Conservation (phyloP, 2,888 invertebrate species). For the Seira ritae region DNA sequence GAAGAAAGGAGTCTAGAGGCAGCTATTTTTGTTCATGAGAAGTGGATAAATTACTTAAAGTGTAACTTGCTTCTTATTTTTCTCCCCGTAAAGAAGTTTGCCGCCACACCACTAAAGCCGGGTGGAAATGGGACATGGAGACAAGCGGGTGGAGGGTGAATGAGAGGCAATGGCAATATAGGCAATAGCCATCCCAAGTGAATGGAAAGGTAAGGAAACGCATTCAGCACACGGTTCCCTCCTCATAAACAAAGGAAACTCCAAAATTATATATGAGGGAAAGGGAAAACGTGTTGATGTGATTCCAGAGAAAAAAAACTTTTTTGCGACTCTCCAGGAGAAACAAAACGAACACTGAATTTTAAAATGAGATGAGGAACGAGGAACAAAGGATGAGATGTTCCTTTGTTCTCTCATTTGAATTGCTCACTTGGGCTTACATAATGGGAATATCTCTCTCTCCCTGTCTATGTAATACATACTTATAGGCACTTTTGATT, state of each 20-base stretch:
- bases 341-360: neutral
- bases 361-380: neutral
- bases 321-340: constrained; percentile 2
- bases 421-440: constrained; percentile 11
- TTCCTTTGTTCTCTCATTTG: neutral
- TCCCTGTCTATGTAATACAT: too few relatives aligned
- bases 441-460: neutral
- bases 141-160: neutral
- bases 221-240: too few relatives aligned
- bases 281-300: constrained; percentile 9
- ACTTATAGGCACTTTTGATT: too few relatives aligned
- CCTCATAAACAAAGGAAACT: neutral
- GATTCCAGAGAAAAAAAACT: neutral
- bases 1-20: too few relatives aligned
- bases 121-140: neutral
- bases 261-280: neutral
- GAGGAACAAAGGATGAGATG: neutral
- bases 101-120: neutral
- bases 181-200: too few relatives aligned
- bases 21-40: neutral
- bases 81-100: neutral
- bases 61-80: neutral
- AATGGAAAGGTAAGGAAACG: too few relatives aligned
- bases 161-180: too few relatives aligned
- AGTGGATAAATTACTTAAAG: neutral